Base-by-base conservation (phyloP, 2,113 vertebrate genomes). In the Pampusana beccarii region DNA sequence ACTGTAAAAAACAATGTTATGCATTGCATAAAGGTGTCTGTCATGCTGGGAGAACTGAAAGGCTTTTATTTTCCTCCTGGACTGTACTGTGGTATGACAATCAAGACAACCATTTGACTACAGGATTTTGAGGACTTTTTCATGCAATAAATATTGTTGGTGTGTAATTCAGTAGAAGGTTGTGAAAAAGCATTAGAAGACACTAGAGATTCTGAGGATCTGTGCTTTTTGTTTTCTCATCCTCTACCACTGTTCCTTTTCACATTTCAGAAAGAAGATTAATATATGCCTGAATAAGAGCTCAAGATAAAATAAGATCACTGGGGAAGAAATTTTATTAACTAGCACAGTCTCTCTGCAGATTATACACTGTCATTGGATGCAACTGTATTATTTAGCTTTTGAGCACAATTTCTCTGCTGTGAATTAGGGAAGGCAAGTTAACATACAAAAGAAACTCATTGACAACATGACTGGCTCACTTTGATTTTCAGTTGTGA, bases 131-230 rank as follows among this genome's bases (percentile, higher is more conserved):
- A 96, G 61, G 44, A 86, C 70, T 93, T 94, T 75, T n/a, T 95
- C 51, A 84, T 87, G 62, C 36, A 82, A 33, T 92, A 11, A 87
- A 90, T 92, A 92, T 88, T 95, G 62, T 83, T 95, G 84, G 57
- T 92, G 51, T 90, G 65, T 78, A 66, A 78, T 81, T 88, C 70
- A 94, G 61, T 20, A 94, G 82, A 80, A 93, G 70, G 71, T 48
- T 89, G 62, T 86, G 51, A 79, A 51, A 95, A 90, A 78, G 73
- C 65, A 88, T 96, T 89, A 97, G 81, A 95, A 88, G 69, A 77
- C 73, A 93, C 60, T 53, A 80, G 67, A 92, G 71, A 96, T 90
- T 50, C 88, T 84, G 81, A 69, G 48, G 44, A 95, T 89, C 36
- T 56, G 75, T 86, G 46, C 3, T 83, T 67, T 92, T 79, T 80